phyloP scores from a whole-genome alignment of 2,888 invertebrate species.

The Onthophagus sagittarius region DNA sequence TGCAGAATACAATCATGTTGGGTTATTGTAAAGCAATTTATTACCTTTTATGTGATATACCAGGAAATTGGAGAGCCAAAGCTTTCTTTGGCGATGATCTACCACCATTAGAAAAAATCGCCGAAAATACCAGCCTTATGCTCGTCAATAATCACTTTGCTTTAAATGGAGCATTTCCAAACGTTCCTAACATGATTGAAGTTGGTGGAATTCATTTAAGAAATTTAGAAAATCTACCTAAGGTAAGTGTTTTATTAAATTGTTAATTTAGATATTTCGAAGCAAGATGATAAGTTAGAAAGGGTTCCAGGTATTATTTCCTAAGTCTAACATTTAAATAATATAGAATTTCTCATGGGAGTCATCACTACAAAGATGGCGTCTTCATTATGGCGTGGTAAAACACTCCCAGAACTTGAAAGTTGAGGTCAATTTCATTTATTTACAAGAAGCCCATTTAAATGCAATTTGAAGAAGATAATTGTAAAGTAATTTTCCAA shows the following conservation, averaged over 20 bases:
- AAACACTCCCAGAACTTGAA: no score
- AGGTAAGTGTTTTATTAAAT: conserved; percentile 11
- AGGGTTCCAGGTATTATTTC: no score
- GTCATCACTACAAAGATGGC: no score
- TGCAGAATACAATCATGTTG: conserved; percentile 33
- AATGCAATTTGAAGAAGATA: no score
- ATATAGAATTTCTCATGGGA: no score
- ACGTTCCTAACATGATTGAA: conserved; percentile 50
- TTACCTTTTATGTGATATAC: conserved; percentile 26
- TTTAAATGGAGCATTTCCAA: conserved; percentile 46
- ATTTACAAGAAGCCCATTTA: no score
- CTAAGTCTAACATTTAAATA: no score
- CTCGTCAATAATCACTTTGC: conserved; percentile 50
- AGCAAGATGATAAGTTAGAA: no score
- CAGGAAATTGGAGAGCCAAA: conserved; percentile 33
- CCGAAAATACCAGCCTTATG: conserved; percentile 47
- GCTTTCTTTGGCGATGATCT: conserved; percentile 37
- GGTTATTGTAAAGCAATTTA: conserved; percentile 30
- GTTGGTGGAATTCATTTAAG: conserved; percentile 54
- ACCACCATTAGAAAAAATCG: conserved; percentile 43
- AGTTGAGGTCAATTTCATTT: no score
- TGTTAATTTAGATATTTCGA: neutral
- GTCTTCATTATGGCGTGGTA: no score
- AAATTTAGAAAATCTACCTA: conserved; percentile 30
- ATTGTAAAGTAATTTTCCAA: no score